Percentiles rank a stretch among this genome's conserved stretches.
Evolutionary conservation across 2,888 invertebrate genomes (phyloP).

Genomic region (Linnaemya tessellans): DNA sequence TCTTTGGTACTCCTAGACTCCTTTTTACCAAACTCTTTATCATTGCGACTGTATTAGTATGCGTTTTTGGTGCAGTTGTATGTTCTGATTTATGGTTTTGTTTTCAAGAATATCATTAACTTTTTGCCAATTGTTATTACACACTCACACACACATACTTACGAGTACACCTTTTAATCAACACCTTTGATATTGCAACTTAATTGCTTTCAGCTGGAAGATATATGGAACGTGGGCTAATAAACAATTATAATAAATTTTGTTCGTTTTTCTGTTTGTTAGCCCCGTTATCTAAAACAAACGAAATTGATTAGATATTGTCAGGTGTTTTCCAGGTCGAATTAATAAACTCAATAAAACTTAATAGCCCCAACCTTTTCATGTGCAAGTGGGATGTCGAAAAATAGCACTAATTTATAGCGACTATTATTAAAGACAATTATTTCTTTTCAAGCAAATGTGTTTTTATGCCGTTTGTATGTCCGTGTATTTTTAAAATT

Average conservation of each 20-base stretch:
- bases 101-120: conserved; percentile 1
- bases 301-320: conserved; percentile 57
- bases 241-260: conserved; percentile 9
- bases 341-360: not conserved
- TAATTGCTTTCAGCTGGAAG: not conserved
- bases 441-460: too few species aligned
- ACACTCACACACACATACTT: too few species aligned
- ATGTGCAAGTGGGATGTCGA: not conserved
- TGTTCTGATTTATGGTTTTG: conserved; percentile 17
- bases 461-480: too few species aligned
- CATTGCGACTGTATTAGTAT: not conserved
- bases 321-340: not conserved
- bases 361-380: not conserved
- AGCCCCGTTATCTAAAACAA: conserved; percentile 44
- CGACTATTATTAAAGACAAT: not conserved
- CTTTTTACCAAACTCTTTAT: not conserved
- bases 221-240: not conserved
- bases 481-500: too few species aligned
- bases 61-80: too few species aligned
- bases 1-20: not conserved
- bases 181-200: conserved; percentile 33
- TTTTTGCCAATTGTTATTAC: not conserved
- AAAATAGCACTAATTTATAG: not conserved
- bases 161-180: conserved; percentile 1
- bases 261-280: conserved; percentile 2